These are phyloP conservation scores for Campylomormyrus tamandua DNA, from an alignment of 2,113 vertebrate genomes.

Conservation along the genomic window DNA sequence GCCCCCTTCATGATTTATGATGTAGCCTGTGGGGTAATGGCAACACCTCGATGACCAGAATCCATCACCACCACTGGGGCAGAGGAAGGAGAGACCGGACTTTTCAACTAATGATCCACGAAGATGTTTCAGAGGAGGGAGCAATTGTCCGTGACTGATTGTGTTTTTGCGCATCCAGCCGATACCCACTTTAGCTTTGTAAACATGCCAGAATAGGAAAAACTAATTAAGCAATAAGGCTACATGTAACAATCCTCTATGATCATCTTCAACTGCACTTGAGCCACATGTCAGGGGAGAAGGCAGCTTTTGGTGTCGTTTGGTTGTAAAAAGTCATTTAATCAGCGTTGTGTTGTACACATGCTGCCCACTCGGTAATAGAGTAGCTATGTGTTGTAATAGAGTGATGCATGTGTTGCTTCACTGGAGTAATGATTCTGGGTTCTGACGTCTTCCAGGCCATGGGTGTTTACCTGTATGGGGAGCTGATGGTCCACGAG, in stretches of 20 bases:
- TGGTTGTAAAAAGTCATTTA: background rate
- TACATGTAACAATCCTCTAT: slow-evolving; percentile 4
- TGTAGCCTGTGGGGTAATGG: background rate
- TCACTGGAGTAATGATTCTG: background rate
- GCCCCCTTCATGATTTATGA: background rate
- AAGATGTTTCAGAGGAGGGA: background rate
- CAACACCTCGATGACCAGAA: background rate
- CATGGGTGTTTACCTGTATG: slow-evolving; percentile 94
- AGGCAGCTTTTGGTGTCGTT: background rate
- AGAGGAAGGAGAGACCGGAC: background rate
- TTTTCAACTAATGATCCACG: slow-evolving; percentile 4
- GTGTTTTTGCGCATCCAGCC: slow-evolving; percentile 1
- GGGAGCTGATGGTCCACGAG: slow-evolving; percentile 92
- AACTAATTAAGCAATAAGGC: background rate
- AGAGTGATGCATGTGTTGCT: background rate
- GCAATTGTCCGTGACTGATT: slow-evolving; percentile 13
- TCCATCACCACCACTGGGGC: background rate
- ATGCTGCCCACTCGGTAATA: background rate
- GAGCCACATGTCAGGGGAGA: background rate
- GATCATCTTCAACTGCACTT: background rate
- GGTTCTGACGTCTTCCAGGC: slow-evolving; percentile 60
- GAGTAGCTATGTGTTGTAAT: background rate
- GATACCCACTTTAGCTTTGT: slow-evolving; percentile 1
- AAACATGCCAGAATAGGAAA: slow-evolving; percentile 1
- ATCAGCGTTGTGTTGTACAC: background rate